Percentiles rank a stretch among this genome's conserved stretches.
These are phyloP conservation scores for Gallinago jamesoni DNA, from an alignment of 2,113 vertebrate genomes.

Conservation along the genomic window DNA sequence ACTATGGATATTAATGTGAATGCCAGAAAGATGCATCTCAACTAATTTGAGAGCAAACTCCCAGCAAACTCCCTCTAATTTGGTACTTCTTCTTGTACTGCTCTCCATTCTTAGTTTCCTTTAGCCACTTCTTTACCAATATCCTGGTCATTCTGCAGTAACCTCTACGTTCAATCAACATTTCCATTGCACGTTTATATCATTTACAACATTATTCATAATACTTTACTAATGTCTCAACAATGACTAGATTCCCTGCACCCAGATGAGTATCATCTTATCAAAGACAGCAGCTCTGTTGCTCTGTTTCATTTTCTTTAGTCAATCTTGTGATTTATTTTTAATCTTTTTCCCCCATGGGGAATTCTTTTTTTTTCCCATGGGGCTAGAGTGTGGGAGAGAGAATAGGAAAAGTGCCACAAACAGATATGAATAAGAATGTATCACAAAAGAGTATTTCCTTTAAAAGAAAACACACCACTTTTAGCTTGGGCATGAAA, in stretches of 20 bases:
- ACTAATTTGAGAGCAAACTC: neutral
- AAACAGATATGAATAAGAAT: neutral
- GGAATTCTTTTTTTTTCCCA: neutral
- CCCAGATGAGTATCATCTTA: neutral
- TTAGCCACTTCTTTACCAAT: neutral
- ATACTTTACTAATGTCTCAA: neutral
- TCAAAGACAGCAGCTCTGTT: neutral
- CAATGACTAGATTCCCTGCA: neutral
- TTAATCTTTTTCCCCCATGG: accelerated
- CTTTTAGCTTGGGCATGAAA: neutral
- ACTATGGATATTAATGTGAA: neutral
- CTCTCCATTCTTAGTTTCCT: neutral
- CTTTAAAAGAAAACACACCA: neutral
- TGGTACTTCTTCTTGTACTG: neutral
- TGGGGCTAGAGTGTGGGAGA: neutral
- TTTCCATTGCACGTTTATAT: neutral
- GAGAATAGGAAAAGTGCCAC: neutral
- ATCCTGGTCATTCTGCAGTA: neutral
- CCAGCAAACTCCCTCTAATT: neutral
- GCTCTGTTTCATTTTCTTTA: neutral
- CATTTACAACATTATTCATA: neutral
- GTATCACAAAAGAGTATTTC: neutral
- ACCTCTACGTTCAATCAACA: neutral
- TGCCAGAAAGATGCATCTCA: neutral
- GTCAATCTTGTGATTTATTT: accelerated